Conservation (phyloP, 2,113 vertebrate genomes). For the Perca schrenkii region DNA sequence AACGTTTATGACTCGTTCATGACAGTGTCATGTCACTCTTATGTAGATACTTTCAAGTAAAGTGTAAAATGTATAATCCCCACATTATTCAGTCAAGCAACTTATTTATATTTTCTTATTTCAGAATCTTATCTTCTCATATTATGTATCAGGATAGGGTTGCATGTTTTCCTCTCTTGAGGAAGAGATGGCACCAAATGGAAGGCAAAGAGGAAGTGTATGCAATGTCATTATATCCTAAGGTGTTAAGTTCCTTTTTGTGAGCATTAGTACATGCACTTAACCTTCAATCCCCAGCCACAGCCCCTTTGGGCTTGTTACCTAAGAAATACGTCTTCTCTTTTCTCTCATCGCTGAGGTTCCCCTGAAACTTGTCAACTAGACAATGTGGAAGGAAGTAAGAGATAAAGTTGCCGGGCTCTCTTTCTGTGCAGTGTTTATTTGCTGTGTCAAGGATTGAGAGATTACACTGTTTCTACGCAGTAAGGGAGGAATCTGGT, state of each 20-base stretch:
- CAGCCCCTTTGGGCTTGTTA: constrained; percentile 75
- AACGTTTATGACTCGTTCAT: too few relatives aligned
- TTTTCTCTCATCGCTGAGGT: constrained; percentile 64
- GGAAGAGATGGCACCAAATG: constrained; percentile 36
- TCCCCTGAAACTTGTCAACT: constrained; percentile 80
- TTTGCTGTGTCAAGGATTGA: constrained; percentile 89
- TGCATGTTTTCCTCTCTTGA: constrained; percentile 16
- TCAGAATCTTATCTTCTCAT: constrained; percentile 15
- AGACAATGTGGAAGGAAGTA: constrained; percentile 86
- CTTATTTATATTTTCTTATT: neutral
- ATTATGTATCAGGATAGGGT: constrained; percentile 45
- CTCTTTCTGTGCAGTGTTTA: constrained; percentile 83
- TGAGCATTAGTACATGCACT: constrained; percentile 76
- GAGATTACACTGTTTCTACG: constrained; percentile 87
- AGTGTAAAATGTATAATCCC: neutral
- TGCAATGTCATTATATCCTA: constrained; percentile 58
- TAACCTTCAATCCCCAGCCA: constrained; percentile 78
- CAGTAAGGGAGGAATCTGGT: constrained; percentile 82
- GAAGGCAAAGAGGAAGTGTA: constrained; percentile 61
- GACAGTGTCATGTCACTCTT: too few relatives aligned
- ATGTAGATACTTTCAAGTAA: too few relatives aligned
- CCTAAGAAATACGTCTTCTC: constrained; percentile 75
- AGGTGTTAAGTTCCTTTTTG: constrained; percentile 80
- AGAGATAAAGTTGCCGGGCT: constrained; percentile 85
- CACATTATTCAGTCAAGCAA: neutral